Base-by-base conservation (phyloP, 2,797 vertebrate genomes). In the Anomalospiza imberbis region DNA sequence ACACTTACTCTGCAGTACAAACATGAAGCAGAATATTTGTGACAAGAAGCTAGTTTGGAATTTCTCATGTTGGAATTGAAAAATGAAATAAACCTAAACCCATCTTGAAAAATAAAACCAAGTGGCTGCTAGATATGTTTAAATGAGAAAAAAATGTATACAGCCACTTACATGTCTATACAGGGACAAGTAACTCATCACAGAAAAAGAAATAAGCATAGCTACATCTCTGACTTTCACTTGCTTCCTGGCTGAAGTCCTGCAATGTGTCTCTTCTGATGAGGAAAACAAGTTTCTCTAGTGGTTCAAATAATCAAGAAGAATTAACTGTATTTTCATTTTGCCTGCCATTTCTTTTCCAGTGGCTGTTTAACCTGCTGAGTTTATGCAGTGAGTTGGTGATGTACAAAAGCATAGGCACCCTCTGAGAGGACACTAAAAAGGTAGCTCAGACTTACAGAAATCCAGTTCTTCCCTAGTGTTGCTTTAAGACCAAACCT, bases 1-100 rank as follows among this genome's bases (percentile, higher is more conserved):
- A 94, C 73, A 85, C 51, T 93, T 91, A 80, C 24, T 71, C 68
- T 15, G 25, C 61, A 89, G 80, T 85, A 94, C 63, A 95, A 92
- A 94, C 94, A 95, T 42, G 44, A 91, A 83, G 36, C 25, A 78
- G 76, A 73, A 73, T 92, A 89, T 88, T 85, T 89, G 55, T 2
- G 3, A 89, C 65, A 65, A 82, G 91, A 94, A 81, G 29, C 68
- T 79, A 57, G 48, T 47, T 61, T 74, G 72, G 42, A 89, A 91
- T 86, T 85, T 92, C 48, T 86, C 7, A 48, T 50, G 13, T 26
- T 88, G 71, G 84, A 88, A 87, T 58, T 44, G 66, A 84, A 93
- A 72, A 91, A 68, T 22, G 73, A 89, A 85, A 83, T 74, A 89
- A 91, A 86, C 24, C 18, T 78, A 86, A 93, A 29, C 15, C 25